phyloP scores from a whole-genome alignment of 2,113 vertebrate species.

The Misgurnus mizolepis region DNA sequence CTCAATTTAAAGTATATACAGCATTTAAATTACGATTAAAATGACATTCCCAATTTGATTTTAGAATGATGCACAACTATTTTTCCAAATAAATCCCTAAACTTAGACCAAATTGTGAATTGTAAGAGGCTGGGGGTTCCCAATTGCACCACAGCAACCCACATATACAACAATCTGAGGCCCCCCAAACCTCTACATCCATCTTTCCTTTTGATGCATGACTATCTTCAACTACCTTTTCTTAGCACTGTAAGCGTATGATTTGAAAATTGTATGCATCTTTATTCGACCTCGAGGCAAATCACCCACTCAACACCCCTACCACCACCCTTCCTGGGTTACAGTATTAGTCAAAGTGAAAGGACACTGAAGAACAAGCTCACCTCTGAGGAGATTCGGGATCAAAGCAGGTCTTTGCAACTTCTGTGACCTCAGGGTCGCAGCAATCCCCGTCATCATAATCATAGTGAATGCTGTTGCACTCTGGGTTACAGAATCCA shows the following conservation, averaged over 20 bases:
- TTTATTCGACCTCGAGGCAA: no score
- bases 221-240: no score
- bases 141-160: neutral
- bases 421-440: constrained; percentile 77
- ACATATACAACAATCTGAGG: no score
- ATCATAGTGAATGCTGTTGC: constrained; percentile 92
- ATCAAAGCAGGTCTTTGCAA: constrained; percentile 91
- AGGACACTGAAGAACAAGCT: constrained; percentile 48
- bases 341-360: neutral
- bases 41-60: no score
- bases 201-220: no score
- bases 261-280: no score
- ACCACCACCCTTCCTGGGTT: neutral
- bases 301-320: no score
- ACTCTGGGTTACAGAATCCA: constrained; percentile 86
- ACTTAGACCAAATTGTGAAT: constrained; percentile 1
- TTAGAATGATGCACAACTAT: no score
- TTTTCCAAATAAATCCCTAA: neutral
- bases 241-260: no score
- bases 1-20: no score
- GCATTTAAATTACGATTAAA: no score
- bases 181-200: no score
- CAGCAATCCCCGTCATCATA: constrained; percentile 98
- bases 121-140: neutral
- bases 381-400: constrained; percentile 90